Conservation (phyloP, 2,113 vertebrate genomes). For the Apeltes quadracus region DNA sequence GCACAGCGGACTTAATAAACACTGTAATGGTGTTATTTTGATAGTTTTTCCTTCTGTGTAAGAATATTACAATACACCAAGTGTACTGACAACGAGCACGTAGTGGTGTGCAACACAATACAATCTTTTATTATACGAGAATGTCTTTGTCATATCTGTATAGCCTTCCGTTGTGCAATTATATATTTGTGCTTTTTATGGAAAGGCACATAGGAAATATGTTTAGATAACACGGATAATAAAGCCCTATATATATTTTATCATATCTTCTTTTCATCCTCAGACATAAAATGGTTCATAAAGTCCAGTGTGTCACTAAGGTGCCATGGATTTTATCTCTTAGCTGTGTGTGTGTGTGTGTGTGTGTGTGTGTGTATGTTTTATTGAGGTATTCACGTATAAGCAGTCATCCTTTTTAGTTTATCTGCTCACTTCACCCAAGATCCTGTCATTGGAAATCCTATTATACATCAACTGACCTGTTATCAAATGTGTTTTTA, state of each 20-base stretch:
- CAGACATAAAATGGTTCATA: not conserved
- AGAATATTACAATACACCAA: too few species aligned
- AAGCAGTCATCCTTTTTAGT: conserved; percentile 8
- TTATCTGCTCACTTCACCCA: too few species aligned
- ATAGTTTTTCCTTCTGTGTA: not conserved
- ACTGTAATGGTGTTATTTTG: not conserved
- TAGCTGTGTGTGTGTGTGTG: not conserved
- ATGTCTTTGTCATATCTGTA: not conserved
- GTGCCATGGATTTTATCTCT: not conserved
- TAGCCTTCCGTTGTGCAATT: not conserved
- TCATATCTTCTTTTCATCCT: not conserved
- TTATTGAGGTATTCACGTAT: not conserved
- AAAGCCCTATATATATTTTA: not conserved
- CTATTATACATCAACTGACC: not conserved
- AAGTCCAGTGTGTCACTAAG: not conserved
- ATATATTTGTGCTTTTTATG: not conserved
- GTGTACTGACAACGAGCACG: not conserved
- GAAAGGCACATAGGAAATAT: not conserved
- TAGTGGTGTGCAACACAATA: not conserved
- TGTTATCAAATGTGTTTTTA: not conserved
- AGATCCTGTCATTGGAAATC: too few species aligned
- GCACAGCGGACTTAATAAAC: not conserved
- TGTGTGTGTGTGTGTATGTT: not conserved
- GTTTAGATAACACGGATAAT: not conserved
- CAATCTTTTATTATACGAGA: not conserved